phyloP scores from a whole-genome alignment of 2,888 invertebrate species.

The Chouioia cunea region DNA sequence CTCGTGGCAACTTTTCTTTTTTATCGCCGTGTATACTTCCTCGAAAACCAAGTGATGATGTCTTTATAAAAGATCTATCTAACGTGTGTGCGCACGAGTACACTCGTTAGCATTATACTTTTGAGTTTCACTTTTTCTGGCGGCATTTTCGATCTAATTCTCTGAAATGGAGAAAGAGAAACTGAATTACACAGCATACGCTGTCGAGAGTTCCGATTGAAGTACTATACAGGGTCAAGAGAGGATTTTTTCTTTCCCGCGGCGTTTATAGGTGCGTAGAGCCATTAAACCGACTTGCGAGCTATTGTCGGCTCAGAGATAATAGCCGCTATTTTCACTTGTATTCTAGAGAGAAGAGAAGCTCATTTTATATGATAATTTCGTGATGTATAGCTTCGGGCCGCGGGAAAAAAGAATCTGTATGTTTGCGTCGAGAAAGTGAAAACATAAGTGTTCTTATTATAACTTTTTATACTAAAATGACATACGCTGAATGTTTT shows the following conservation, averaged over 20 bases:
- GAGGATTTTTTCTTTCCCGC: background rate
- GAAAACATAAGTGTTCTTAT: constrained; percentile 25
- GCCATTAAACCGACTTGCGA: background rate
- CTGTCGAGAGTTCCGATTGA: too few species aligned
- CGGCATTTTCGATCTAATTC: constrained; percentile 22
- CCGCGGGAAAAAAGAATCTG: background rate
- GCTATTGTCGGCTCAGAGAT: background rate
- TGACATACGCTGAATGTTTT: too few species aligned
- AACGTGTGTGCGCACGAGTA: background rate
- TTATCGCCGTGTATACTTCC: background rate
- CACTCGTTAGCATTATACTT: constrained; percentile 17
- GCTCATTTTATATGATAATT: constrained; percentile 31
- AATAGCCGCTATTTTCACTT: constrained; percentile 13
- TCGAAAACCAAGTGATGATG: background rate
- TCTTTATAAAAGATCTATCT: constrained; percentile 12
- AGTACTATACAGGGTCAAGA: background rate
- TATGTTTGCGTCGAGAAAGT: constrained; percentile 16
- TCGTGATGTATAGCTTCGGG: background rate
- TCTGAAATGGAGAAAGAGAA: constrained; percentile 25
- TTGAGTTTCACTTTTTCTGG: constrained; percentile 38
- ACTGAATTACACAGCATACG: background rate
- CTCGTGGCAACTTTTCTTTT: background rate
- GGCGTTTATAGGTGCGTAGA: background rate
- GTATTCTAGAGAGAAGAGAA: background rate
- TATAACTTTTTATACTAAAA: background rate